Conservation (phyloP, 2,888 invertebrate species). For the Lasioglossum leucozonium region DNA sequence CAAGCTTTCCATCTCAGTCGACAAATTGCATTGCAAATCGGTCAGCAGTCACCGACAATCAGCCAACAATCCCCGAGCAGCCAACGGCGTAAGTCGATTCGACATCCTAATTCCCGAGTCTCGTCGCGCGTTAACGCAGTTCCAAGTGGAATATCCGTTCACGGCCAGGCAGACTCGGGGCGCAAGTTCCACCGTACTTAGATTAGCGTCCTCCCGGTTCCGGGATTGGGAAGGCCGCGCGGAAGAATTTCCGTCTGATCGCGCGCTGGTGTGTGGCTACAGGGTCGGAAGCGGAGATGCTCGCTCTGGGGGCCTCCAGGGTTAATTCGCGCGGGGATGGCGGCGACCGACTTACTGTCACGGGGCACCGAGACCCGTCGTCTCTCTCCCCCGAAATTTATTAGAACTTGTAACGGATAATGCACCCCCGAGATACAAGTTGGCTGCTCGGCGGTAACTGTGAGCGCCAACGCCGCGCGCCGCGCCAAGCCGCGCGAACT, state of each 20-base stretch:
- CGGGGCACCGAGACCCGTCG: slow-evolving; percentile 6
- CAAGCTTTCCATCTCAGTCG: background rate
- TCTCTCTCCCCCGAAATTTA: slow-evolving; percentile 46
- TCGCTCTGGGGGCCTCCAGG: background rate
- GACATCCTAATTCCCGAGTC: background rate
- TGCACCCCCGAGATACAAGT: slow-evolving; percentile 52
- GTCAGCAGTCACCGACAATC: background rate
- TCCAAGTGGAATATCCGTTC: slow-evolving; percentile 11
- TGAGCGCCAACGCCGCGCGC: background rate
- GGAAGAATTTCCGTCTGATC: slow-evolving; percentile 48
- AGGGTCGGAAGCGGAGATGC: background rate
- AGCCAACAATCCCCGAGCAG: background rate
- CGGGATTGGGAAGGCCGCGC: slow-evolving; percentile 9
- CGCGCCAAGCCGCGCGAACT: slow-evolving; percentile 37
- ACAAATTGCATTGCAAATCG: background rate
- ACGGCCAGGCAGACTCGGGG: background rate
- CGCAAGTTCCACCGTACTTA: background rate
- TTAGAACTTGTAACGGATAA: slow-evolving; percentile 58
- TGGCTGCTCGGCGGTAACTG: slow-evolving; percentile 10
- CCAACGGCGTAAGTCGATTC: background rate
- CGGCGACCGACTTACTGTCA: slow-evolving; percentile 41
- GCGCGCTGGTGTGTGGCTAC: background rate
- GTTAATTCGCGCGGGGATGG: slow-evolving; percentile 8
- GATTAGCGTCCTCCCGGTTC: background rate
- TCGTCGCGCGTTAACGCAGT: background rate